Conservation (phyloP, 2,797 vertebrate species). For the Darevskia nairensis region DNA sequence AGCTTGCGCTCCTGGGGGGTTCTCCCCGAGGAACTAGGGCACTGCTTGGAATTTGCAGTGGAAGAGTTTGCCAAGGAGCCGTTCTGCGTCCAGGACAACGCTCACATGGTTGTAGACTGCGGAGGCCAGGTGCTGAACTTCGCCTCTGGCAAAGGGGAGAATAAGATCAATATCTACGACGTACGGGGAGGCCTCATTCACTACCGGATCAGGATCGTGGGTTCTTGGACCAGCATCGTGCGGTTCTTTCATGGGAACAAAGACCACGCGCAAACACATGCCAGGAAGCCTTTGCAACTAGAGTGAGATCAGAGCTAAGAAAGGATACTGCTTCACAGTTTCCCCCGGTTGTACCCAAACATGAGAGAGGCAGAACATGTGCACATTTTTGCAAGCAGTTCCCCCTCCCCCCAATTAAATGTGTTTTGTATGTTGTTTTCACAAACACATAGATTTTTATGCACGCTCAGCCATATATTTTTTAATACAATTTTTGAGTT, state of each 20-base stretch:
- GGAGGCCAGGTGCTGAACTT: background rate
- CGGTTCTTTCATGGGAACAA: background rate
- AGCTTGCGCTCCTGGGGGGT: background rate
- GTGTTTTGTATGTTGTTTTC: too few relatives aligned
- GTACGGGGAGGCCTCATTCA: background rate
- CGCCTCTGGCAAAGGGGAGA: background rate
- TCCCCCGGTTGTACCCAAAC: background rate
- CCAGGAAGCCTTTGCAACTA: background rate
- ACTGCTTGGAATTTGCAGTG: slow-evolving; percentile 3
- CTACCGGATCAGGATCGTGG: background rate
- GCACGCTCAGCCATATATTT: too few relatives aligned
- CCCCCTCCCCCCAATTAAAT: too few relatives aligned
- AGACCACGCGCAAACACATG: background rate
- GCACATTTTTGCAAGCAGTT: too few relatives aligned
- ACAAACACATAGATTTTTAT: too few relatives aligned
- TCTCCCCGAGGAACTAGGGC: background rate
- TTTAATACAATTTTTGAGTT: too few relatives aligned
- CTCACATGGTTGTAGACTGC: slow-evolving; percentile 10
- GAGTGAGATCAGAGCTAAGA: background rate
- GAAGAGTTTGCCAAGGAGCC: slow-evolving; percentile 11
- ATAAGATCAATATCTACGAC: background rate
- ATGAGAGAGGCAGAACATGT: background rate
- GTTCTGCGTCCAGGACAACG: background rate
- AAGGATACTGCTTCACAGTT: too few relatives aligned
- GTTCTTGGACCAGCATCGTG: background rate